Conservation (phyloP, 2,888 invertebrate genomes). For the Cosmopolites sordidus region DNA sequence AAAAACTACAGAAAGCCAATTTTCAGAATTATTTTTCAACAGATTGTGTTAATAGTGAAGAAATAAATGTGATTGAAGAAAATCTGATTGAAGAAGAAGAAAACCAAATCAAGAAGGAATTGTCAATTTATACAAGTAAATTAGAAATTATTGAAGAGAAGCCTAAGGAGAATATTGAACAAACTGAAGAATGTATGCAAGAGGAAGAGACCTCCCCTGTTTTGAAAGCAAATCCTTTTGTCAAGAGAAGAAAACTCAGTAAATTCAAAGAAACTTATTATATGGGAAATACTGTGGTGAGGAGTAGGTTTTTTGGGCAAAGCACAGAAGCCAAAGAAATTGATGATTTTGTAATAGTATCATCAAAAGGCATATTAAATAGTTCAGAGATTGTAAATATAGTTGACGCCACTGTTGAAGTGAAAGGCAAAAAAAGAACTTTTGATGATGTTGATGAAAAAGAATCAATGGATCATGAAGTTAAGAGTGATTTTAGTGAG, state of each 20-base stretch:
- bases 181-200: slow-evolving; percentile 25
- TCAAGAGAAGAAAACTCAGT: slow-evolving; percentile 50
- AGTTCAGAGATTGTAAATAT: too few species aligned
- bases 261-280: slow-evolving; percentile 52
- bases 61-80: slow-evolving; percentile 15
- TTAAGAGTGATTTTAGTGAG: background rate
- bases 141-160: slow-evolving; percentile 8
- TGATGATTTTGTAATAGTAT: background rate
- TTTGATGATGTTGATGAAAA: background rate
- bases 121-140: slow-evolving; percentile 25
- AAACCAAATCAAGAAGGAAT: slow-evolving; percentile 25
- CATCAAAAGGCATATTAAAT: too few species aligned
- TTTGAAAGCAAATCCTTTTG: slow-evolving; percentile 44
- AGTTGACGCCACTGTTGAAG: too few species aligned
- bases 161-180: slow-evolving; percentile 27
- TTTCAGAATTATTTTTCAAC: slow-evolving; percentile 10
- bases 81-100: slow-evolving; percentile 28
- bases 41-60: slow-evolving; percentile 2
- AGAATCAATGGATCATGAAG: background rate
- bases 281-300: slow-evolving; percentile 48
- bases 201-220: slow-evolving; percentile 48
- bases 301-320: slow-evolving; percentile 56
- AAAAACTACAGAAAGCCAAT: slow-evolving; percentile 16
- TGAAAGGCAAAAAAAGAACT: slow-evolving; percentile 1
- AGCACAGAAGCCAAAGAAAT: background rate